Conservation (phyloP, 1,140 invertebrate species). For the Parapsyche elsis region DNA sequence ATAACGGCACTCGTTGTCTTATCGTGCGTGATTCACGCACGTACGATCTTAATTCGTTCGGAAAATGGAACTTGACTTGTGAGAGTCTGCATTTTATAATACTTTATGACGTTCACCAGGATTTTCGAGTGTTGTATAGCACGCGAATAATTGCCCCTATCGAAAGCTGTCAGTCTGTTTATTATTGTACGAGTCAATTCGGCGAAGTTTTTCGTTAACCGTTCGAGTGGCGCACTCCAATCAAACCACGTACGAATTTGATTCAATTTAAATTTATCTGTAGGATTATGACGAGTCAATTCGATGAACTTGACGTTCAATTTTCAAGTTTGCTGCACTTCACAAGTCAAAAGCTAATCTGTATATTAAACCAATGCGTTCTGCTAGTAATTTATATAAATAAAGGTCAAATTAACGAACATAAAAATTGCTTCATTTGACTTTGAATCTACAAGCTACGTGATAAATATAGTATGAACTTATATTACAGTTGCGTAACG, state of each 20-base stretch:
- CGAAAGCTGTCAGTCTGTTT: not conserved
- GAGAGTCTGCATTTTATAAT: not conserved
- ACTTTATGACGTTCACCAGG: not conserved
- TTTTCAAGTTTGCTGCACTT: too few relatives aligned
- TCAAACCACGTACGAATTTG: too few relatives aligned
- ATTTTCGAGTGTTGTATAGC: conserved; percentile 8
- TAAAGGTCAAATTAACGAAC: too few relatives aligned
- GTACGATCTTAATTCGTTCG: not conserved
- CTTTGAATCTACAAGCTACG: too few relatives aligned
- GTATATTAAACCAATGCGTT: too few relatives aligned
- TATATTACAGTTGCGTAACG: too few relatives aligned
- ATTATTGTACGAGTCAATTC: not conserved
- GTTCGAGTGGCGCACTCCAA: not conserved
- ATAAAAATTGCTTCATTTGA: too few relatives aligned
- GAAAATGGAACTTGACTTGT: not conserved
- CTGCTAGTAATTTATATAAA: too few relatives aligned
- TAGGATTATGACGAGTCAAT: too few relatives aligned
- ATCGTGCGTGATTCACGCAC: conserved; percentile 4
- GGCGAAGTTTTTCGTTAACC: not conserved
- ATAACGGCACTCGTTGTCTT: not conserved
- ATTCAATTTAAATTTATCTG: too few relatives aligned
- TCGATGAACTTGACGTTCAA: not conserved
- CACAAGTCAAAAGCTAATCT: too few relatives aligned
- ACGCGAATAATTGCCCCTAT: conserved; percentile 3
- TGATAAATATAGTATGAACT: too few relatives aligned